phyloP scores from a whole-genome alignment of 1,140 invertebrate genomes.

The Phocides pigmalion region DNA sequence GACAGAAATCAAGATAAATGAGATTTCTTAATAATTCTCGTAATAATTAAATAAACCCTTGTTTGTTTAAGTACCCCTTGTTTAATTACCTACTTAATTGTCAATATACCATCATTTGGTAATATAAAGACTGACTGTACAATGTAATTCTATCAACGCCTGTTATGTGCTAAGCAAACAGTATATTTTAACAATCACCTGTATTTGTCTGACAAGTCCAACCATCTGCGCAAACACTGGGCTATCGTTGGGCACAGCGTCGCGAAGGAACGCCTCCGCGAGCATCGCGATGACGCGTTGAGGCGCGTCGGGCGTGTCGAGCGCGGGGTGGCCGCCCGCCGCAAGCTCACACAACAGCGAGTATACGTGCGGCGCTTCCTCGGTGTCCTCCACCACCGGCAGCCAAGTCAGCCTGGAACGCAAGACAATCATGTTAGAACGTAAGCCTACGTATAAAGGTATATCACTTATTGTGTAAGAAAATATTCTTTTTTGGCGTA shows the following conservation, averaged over 20 bases:
- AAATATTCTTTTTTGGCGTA: too few relatives aligned
- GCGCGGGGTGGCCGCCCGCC: constrained; percentile 93
- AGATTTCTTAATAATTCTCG: too few relatives aligned
- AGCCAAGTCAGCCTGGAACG: constrained; percentile 93
- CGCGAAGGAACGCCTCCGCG: constrained; percentile 93
- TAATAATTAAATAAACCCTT: too few relatives aligned
- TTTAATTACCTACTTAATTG: too few relatives aligned
- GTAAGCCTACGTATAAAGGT: too few relatives aligned
- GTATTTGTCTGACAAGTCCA: constrained; percentile 78
- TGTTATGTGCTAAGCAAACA: too few relatives aligned
- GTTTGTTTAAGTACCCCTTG: too few relatives aligned
- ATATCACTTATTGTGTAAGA: too few relatives aligned
- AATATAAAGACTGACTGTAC: too few relatives aligned
- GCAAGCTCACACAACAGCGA: constrained; percentile 97
- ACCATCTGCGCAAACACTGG: constrained; percentile 92
- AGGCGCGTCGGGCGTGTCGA: constrained; percentile 94
- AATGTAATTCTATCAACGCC: too few relatives aligned
- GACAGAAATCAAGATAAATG: too few relatives aligned
- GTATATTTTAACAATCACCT: constrained; percentile 54
- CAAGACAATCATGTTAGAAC: not conserved
- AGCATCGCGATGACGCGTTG: constrained; percentile 95
- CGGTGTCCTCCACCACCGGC: constrained; percentile 97
- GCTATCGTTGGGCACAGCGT: constrained; percentile 90
- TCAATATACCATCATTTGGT: too few relatives aligned
- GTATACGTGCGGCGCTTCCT: constrained; percentile 97